phyloP scores from a whole-genome alignment of 2,888 invertebrate genomes.

The Tenthredo mesomela region DNA sequence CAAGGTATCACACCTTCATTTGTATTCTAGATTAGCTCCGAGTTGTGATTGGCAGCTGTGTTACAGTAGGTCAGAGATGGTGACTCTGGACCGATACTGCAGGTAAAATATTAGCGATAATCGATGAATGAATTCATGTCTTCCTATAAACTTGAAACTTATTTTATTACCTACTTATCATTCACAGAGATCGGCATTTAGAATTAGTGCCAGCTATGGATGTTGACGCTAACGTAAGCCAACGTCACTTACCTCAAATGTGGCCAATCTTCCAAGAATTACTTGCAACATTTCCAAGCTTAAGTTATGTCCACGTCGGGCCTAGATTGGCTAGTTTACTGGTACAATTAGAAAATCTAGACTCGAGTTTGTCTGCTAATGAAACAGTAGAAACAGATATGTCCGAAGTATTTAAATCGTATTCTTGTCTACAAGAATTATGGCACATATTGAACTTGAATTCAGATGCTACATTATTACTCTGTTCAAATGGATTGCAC shows the following conservation, averaged over 20 bases:
- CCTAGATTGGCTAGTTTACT: constrained; percentile 80
- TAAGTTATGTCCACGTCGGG: constrained; percentile 81
- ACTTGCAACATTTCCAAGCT: constrained; percentile 79
- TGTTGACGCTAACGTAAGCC: constrained; percentile 78
- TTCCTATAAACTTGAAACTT: neutral
- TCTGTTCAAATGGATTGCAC: constrained; percentile 78
- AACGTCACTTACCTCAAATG: constrained; percentile 79
- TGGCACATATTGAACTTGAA: constrained; percentile 78
- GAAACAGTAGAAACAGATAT: constrained; percentile 76
- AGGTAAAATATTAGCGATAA: constrained; percentile 64
- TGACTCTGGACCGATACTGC: constrained; percentile 81
- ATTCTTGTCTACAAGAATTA: constrained; percentile 75
- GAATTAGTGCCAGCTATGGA: constrained; percentile 81
- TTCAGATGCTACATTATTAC: constrained; percentile 75
- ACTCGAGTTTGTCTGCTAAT: constrained; percentile 71
- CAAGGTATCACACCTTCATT: constrained; percentile 80
- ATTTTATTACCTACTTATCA: neutral
- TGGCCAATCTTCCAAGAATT: constrained; percentile 80
- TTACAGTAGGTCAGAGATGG: constrained; percentile 79
- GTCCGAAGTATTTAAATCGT: constrained; percentile 75
- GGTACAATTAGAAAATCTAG: constrained; percentile 77
- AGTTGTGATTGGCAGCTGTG: constrained; percentile 78
- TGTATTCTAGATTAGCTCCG: constrained; percentile 77
- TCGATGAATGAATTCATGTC: neutral
- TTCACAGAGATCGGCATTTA: constrained; percentile 78